Conservation (phyloP, 2,113 vertebrate species). For the Abramis brama region DNA sequence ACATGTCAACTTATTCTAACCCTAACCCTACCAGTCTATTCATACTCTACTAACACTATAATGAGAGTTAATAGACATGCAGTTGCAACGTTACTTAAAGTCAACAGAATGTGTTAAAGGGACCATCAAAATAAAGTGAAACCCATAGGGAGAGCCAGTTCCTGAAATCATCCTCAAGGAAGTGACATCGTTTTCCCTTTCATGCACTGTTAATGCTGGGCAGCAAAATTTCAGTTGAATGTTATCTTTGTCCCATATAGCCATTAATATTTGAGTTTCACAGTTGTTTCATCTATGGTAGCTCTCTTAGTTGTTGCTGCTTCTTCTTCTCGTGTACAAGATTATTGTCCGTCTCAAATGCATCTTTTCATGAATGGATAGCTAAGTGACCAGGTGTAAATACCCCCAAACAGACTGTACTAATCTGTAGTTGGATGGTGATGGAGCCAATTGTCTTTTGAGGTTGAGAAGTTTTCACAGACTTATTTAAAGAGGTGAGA, state of each 20-base stretch:
- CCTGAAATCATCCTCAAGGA: not conserved
- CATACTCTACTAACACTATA: too few relatives aligned
- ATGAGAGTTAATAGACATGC: too few relatives aligned
- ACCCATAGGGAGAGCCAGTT: too few relatives aligned
- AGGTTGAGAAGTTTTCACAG: slow-evolving; percentile 6
- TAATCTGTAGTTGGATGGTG: not conserved
- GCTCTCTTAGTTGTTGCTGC: not conserved
- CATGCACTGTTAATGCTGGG: not conserved
- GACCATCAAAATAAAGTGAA: too few relatives aligned
- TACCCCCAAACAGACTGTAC: not conserved
- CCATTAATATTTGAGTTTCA: not conserved
- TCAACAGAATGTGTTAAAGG: too few relatives aligned
- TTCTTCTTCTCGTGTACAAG: not conserved
- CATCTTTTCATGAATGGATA: not conserved
- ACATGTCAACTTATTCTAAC: too few relatives aligned
- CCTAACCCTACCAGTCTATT: too few relatives aligned
- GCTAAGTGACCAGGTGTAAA: not conserved
- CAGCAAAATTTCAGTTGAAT: not conserved
- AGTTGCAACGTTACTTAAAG: too few relatives aligned
- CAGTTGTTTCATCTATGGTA: not conserved
- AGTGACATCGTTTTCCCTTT: not conserved
- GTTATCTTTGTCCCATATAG: not conserved
- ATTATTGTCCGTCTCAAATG: not conserved
- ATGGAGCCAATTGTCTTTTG: not conserved
- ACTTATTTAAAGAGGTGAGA: slow-evolving; percentile 57